These are phyloP conservation scores for Semotilus atromaculatus DNA, from an alignment of 2,797 vertebrate genomes.

Conservation along the genomic window DNA sequence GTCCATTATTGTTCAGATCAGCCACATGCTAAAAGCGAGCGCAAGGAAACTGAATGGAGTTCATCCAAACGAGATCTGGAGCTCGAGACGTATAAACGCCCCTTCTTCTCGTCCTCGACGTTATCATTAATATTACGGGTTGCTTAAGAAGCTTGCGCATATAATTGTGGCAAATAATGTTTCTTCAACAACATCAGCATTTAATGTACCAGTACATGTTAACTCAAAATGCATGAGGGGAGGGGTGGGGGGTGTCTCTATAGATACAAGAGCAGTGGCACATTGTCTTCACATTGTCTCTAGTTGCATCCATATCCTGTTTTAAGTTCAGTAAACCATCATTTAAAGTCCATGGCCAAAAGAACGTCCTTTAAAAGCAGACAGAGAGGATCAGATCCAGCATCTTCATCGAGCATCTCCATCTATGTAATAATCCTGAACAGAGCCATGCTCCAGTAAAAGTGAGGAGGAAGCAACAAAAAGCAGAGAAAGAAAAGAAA, in stretches of 20 bases:
- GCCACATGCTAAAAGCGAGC: slow-evolving; percentile 51
- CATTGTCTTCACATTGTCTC: slow-evolving; percentile 51
- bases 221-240: slow-evolving; percentile 44
- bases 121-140: slow-evolving; percentile 35
- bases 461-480: slow-evolving; percentile 14
- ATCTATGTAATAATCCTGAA: slow-evolving; percentile 39
- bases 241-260: background rate
- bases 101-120: slow-evolving; percentile 33
- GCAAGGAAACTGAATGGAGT: slow-evolving; percentile 40
- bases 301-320: slow-evolving; percentile 54
- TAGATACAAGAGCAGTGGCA: slow-evolving; percentile 47
- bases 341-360: slow-evolving; percentile 42
- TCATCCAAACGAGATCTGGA: slow-evolving; percentile 26
- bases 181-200: slow-evolving; percentile 48
- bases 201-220: slow-evolving; percentile 48
- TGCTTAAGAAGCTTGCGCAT: slow-evolving; percentile 41
- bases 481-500: background rate
- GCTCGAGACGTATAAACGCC: slow-evolving; percentile 20
- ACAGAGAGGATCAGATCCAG: slow-evolving; percentile 30
- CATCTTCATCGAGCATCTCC: slow-evolving; percentile 32
- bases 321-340: slow-evolving; percentile 48
- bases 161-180: slow-evolving; percentile 47
- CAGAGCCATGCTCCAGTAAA: slow-evolving; percentile 47
- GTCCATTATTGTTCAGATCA: slow-evolving; percentile 45
- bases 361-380: slow-evolving; percentile 47